A percentile compares a stretch with the other conserved stretches of the same genome.
Conservation (phyloP, 2,888 invertebrate species). For the Bimastos eiseni region DNA sequence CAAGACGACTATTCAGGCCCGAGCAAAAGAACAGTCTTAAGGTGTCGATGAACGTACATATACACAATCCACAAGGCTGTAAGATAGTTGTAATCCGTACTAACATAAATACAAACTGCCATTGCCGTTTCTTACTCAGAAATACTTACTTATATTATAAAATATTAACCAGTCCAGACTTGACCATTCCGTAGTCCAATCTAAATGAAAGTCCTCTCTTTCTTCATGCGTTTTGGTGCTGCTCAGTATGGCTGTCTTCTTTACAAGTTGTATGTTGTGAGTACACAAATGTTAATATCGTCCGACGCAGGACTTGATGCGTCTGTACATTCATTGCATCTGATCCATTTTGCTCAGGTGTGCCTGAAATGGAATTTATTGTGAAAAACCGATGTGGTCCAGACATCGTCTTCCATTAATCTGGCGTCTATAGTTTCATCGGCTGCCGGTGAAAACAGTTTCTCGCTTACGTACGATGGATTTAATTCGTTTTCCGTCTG, state of each 20-base stretch:
- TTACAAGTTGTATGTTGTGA: no score
- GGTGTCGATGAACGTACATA: no score
- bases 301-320: not conserved
- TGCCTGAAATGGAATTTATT: not conserved
- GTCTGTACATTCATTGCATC: not conserved
- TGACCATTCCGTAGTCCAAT: not conserved
- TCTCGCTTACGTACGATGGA: not conserved
- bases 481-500: not conserved
- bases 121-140: not conserved
- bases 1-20: no score
- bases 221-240: not conserved
- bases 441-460: not conserved
- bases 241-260: not conserved
- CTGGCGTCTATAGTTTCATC: not conserved
- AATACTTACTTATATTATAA: not conserved
- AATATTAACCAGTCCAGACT: not conserved
- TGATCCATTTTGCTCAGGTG: not conserved
- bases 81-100: no score
- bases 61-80: no score
- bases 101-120: no score
- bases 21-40: no score
- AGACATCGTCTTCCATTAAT: not conserved
- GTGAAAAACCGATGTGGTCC: not conserved
- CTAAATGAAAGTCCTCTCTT: not conserved
- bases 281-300: no score